Evolutionary conservation across 2,113 vertebrate species (phyloP).

Genomic region (Pseudorasbora parva): DNA sequence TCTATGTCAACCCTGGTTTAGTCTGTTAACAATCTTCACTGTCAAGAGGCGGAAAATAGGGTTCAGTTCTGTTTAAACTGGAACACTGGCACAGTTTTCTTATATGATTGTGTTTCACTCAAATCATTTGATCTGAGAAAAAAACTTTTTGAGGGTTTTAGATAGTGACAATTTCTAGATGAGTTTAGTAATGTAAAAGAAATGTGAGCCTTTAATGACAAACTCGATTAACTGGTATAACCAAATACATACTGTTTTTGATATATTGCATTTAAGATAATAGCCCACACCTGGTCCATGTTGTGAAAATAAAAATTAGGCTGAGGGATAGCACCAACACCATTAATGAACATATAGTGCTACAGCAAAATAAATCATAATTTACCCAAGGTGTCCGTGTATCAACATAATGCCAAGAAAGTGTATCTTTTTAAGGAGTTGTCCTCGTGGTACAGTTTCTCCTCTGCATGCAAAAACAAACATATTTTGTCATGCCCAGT

Average conservation of each 20-base stretch:
- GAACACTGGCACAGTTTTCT: not conserved
- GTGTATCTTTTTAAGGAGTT: not conserved
- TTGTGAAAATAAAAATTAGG: not conserved
- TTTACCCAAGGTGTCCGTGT: not conserved
- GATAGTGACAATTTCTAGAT: not conserved
- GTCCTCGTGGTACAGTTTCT: not conserved
- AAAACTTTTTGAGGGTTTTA: not conserved
- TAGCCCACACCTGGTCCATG: not conserved
- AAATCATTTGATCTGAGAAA: not conserved
- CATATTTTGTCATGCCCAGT: not conserved
- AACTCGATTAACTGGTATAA: not conserved
- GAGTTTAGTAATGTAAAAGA: not conserved
- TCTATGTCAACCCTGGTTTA: constrained; percentile 23
- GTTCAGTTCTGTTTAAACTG: constrained; percentile 8
- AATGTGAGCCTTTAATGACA: not conserved
- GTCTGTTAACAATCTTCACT: constrained; percentile 21
- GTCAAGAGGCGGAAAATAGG: not conserved
- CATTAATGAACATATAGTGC: not conserved
- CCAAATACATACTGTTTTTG: not conserved
- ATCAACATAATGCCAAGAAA: not conserved
- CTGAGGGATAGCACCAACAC: not conserved
- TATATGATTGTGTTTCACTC: not conserved
- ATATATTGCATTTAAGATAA: not conserved
- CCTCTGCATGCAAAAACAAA: not conserved
- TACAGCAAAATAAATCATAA: not conserved